Evolutionary conservation across 2,888 invertebrate genomes (phyloP).

Genomic region (Dusona sp.): DNA sequence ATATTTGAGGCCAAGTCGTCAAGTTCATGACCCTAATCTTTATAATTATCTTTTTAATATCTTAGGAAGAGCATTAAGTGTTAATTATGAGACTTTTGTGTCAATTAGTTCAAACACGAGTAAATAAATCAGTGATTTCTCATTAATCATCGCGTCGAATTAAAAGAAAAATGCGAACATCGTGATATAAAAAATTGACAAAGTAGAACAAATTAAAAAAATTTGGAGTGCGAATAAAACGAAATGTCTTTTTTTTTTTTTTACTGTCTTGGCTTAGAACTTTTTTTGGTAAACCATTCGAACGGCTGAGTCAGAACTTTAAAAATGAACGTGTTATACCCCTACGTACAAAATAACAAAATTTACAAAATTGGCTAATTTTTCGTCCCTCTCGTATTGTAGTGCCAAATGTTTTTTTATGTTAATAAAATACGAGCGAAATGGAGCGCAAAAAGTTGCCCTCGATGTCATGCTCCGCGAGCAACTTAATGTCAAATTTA

Average conservation of each 20-base stretch:
- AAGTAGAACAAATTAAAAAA: neutral
- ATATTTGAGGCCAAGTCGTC: conserved; percentile 5
- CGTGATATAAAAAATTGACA: neutral
- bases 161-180: neutral
- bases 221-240: neutral
- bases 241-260: neutral
- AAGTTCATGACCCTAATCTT: conserved; percentile 12
- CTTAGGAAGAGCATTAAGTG: neutral
- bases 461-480: conserved; percentile 11
- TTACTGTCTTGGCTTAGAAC: neutral
- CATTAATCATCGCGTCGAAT: neutral
- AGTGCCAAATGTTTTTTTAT: neutral
- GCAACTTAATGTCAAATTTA: conserved; percentile 1
- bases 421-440: neutral
- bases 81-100: neutral
- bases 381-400: neutral
- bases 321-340: neutral
- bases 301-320: neutral
- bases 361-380: neutral
- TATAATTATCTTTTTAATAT: neutral
- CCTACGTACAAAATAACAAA: no score
- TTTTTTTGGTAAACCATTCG: neutral
- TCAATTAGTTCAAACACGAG: neutral
- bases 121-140: neutral
- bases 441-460: neutral